Conservation (phyloP, 2,113 vertebrate genomes). For the Origma solitaria region DNA sequence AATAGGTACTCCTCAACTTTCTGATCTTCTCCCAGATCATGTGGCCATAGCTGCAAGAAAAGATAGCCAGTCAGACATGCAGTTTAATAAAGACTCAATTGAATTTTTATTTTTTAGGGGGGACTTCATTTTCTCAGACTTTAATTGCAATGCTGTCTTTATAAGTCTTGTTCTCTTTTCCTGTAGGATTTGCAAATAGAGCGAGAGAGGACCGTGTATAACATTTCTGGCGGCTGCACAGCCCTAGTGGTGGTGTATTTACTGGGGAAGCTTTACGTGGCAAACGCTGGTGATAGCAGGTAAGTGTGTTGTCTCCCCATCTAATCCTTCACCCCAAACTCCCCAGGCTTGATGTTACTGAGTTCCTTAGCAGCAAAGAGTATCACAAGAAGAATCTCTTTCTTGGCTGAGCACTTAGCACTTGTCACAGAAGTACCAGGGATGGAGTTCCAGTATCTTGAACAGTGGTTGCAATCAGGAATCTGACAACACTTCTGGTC, state of each 20-base stretch:
- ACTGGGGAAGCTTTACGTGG: slow-evolving; percentile 91
- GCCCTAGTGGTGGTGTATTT: slow-evolving; percentile 89
- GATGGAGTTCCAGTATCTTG: not conserved
- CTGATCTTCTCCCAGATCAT: not conserved
- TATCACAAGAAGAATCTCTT: not conserved
- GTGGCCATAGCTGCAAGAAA: not conserved
- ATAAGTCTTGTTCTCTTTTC: not conserved
- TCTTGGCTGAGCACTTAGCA: not conserved
- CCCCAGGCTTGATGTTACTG: not conserved
- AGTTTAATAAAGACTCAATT: not conserved
- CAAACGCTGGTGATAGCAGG: slow-evolving; percentile 97
- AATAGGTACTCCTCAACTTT: not conserved
- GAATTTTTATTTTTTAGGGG: not conserved
- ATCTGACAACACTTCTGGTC: not conserved
- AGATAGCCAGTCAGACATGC: not conserved
- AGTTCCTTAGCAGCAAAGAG: not conserved
- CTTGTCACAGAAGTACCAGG: not conserved
- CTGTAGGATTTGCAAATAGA: slow-evolving; percentile 90
- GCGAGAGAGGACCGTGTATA: slow-evolving; percentile 82
- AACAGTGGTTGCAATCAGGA: not conserved
- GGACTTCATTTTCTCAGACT: not conserved
- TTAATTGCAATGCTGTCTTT: not conserved
- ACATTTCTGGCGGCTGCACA: slow-evolving; percentile 91
- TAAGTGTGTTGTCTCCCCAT: not conserved
- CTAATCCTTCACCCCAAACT: not conserved